These are phyloP conservation scores for Drosophila austrosaltans DNA, from an alignment of 2,888 invertebrate genomes.

Conservation along the genomic window DNA sequence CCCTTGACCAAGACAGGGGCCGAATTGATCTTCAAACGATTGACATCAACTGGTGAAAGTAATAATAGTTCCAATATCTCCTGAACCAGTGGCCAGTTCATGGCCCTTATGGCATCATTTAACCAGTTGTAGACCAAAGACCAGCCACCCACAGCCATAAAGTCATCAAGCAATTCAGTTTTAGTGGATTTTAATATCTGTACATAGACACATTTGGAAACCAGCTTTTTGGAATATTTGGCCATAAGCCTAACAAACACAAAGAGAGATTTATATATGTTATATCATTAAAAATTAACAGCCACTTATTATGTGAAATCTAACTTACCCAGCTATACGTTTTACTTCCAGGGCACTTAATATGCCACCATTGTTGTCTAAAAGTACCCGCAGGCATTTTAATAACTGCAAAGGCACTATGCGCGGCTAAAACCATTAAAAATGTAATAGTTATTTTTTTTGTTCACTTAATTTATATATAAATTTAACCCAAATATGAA, in stretches of 20 bases:
- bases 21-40: constrained; percentile 94
- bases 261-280: not conserved
- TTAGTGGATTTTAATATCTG: constrained; percentile 95
- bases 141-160: constrained; percentile 97
- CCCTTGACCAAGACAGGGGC: constrained; percentile 96
- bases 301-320: constrained; percentile 48
- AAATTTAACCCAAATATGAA: not conserved
- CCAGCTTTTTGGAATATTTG: constrained; percentile 96
- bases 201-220: constrained; percentile 97
- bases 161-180: constrained; percentile 91
- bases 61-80: constrained; percentile 93
- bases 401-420: constrained; percentile 95
- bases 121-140: constrained; percentile 95
- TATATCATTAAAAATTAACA: not conserved
- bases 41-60: constrained; percentile 94
- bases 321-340: constrained; percentile 91
- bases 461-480: not conserved
- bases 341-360: constrained; percentile 94
- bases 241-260: constrained; percentile 91
- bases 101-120: constrained; percentile 91
- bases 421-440: constrained; percentile 88
- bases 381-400: constrained; percentile 93
- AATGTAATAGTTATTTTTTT: constrained; percentile 19
- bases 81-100: constrained; percentile 93
- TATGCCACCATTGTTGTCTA: constrained; percentile 93